Evolutionary conservation across 2,113 vertebrate genomes (phyloP).

Genomic region (Hyla sarda): DNA sequence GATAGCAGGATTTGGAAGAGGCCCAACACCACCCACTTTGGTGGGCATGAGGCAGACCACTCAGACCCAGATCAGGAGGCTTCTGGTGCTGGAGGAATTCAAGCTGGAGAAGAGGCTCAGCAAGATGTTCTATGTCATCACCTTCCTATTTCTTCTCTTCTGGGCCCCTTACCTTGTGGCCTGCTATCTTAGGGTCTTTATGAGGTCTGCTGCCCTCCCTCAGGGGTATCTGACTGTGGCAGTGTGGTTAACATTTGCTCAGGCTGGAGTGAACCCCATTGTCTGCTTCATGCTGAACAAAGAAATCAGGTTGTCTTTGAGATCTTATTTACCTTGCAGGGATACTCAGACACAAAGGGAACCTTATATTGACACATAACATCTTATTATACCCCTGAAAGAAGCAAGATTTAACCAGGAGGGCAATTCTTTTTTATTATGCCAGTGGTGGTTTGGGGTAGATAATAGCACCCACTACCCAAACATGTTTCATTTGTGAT

Average conservation of each 20-base stretch:
- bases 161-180: slow-evolving; percentile 95
- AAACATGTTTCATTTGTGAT: slow-evolving; percentile 3
- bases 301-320: slow-evolving; percentile 88
- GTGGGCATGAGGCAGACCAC: slow-evolving; percentile 91
- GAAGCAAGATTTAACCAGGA: slow-evolving; percentile 51
- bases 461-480: neutral
- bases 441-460: neutral
- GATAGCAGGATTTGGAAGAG: slow-evolving; percentile 94
- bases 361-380: slow-evolving; percentile 83
- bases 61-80: slow-evolving; percentile 85
- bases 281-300: slow-evolving; percentile 94
- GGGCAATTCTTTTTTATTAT: neutral
- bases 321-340: slow-evolving; percentile 87
- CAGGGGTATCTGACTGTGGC: slow-evolving; percentile 90
- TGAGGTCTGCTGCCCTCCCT: slow-evolving; percentile 82
- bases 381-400: slow-evolving; percentile 8
- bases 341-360: slow-evolving; percentile 85
- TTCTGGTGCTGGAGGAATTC: slow-evolving; percentile 94
- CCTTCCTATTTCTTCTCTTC: slow-evolving; percentile 88
- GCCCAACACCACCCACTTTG: slow-evolving; percentile 92
- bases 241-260: slow-evolving; percentile 95
- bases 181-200: slow-evolving; percentile 91
- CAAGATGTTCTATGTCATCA: slow-evolving; percentile 97
- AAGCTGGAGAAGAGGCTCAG: slow-evolving; percentile 95
- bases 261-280: slow-evolving; percentile 92